These are phyloP conservation scores for Chrysoperla carnea DNA, from an alignment of 1,140 invertebrate species.

Conservation along the genomic window DNA sequence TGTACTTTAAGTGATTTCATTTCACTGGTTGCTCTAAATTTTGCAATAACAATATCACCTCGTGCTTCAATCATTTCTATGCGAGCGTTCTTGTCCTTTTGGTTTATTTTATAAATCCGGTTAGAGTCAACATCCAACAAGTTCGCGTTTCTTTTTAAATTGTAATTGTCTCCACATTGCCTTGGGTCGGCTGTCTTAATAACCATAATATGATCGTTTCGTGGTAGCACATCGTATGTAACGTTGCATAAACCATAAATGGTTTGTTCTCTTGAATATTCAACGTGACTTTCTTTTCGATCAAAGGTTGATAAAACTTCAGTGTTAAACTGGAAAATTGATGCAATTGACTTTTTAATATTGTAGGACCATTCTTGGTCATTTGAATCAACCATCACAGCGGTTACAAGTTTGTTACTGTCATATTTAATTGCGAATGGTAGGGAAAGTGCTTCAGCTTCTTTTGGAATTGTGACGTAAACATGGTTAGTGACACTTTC, in stretches of 20 bases:
- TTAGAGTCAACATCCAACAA: too few species aligned
- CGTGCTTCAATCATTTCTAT: too few species aligned
- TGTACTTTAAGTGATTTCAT: too few species aligned
- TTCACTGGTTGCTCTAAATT: too few species aligned
- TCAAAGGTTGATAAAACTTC: not conserved
- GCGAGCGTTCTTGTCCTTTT: too few species aligned
- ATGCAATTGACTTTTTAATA: constrained; percentile 21
- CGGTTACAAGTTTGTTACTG: constrained; percentile 11
- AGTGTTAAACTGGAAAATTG: constrained; percentile 14
- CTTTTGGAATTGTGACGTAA: constrained; percentile 8
- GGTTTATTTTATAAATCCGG: too few species aligned
- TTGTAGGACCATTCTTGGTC: constrained; percentile 20
- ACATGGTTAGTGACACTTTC: not conserved
- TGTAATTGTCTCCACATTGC: constrained; percentile 2
- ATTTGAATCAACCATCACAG: constrained; percentile 4
- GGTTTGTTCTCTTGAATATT: constrained; percentile 5
- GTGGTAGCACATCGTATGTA: constrained; percentile 8
- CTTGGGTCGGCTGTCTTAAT: constrained; percentile 4
- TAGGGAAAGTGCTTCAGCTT: constrained; percentile 12
- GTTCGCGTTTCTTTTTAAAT: not conserved
- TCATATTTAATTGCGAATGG: constrained; percentile 19
- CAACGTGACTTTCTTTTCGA: too few species aligned
- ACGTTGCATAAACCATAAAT: constrained; percentile 8
- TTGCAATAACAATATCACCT: too few species aligned
- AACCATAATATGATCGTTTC: constrained; percentile 7